phyloP scores from a whole-genome alignment of 2,888 invertebrate species.

The Microdon myrmicae region DNA sequence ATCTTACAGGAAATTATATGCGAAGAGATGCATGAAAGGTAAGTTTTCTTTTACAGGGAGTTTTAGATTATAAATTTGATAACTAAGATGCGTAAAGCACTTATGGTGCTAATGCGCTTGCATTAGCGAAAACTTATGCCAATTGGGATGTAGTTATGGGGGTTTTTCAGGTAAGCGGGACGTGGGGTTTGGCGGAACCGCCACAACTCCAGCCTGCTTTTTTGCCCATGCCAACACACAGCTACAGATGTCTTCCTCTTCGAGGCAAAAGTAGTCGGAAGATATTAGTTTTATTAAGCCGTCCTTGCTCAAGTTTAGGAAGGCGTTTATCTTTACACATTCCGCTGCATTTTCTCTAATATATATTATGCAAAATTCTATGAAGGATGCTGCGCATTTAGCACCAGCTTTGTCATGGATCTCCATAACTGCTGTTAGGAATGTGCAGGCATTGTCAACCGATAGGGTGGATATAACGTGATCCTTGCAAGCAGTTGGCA shows the following conservation, averaged over 20 bases:
- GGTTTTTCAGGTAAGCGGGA: no score
- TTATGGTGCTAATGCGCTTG: no score
- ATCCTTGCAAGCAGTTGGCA: constrained; percentile 87
- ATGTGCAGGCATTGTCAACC: constrained; percentile 87
- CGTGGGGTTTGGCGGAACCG: no score
- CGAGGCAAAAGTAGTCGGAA: constrained; percentile 87
- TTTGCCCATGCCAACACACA: constrained; percentile 91
- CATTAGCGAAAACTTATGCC: no score
- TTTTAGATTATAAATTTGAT: no score
- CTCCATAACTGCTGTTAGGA: constrained; percentile 87
- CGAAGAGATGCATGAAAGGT: no score
- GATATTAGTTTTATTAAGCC: constrained; percentile 89
- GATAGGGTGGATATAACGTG: constrained; percentile 90
- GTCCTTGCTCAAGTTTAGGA: constrained; percentile 87
- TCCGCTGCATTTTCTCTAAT: constrained; percentile 91
- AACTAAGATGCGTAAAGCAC: no score
- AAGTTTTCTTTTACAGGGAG: no score
- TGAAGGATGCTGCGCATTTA: constrained; percentile 85
- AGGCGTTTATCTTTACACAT: constrained; percentile 87
- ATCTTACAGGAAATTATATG: no score
- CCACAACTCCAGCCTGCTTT: constrained; percentile 91
- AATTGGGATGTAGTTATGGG: no score
- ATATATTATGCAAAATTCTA: constrained; percentile 86
- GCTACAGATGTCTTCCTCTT: constrained; percentile 94
- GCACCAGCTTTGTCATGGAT: constrained; percentile 88